A percentile compares a stretch with the other conserved stretches of the same genome.
These are phyloP conservation scores for Tetragnatha versicolor DNA, from an alignment of 1,140 invertebrate genomes.

Conservation along the genomic window DNA sequence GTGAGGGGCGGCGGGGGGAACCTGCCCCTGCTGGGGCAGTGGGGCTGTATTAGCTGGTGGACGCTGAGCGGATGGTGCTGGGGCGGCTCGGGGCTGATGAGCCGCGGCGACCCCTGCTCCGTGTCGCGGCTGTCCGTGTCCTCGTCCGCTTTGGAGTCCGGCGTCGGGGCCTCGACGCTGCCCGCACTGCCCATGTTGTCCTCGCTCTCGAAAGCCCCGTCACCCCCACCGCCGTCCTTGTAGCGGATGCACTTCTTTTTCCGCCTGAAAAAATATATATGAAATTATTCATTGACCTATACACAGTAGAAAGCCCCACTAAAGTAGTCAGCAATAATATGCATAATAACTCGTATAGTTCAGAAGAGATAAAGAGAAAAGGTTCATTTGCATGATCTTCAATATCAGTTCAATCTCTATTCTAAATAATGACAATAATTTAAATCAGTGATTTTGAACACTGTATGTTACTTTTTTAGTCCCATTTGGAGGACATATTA, in stretches of 20 bases:
- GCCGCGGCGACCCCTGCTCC: slow-evolving; percentile 15
- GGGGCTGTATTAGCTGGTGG: slow-evolving; percentile 57
- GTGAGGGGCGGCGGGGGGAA: slow-evolving; percentile 36
- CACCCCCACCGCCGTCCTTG: slow-evolving; percentile 76
- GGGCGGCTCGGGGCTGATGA: slow-evolving; percentile 34
- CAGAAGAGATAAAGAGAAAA: too few relatives aligned
- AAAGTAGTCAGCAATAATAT: too few relatives aligned
- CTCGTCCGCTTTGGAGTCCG: slow-evolving; percentile 68
- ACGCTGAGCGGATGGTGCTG: slow-evolving; percentile 57
- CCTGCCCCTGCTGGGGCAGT: slow-evolving; percentile 27
- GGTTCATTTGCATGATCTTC: too few relatives aligned
- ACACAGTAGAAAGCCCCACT: background rate
- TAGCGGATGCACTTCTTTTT: slow-evolving; percentile 99
- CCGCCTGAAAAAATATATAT: slow-evolving; percentile 72
- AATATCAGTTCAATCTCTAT: too few relatives aligned
- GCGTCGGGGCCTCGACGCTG: slow-evolving; percentile 71
- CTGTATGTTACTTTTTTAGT: too few relatives aligned
- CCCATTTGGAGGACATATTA: too few relatives aligned
- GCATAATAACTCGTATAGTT: background rate
- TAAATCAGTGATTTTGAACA: too few relatives aligned
- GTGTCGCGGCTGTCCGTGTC: slow-evolving; percentile 55
- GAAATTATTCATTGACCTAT: background rate
- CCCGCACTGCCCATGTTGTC: slow-evolving; percentile 69
- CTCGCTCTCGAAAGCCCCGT: slow-evolving; percentile 74
- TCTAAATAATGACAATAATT: too few relatives aligned